Base-by-base conservation (phyloP, 2,888 invertebrate species). In the Antitype chi region DNA sequence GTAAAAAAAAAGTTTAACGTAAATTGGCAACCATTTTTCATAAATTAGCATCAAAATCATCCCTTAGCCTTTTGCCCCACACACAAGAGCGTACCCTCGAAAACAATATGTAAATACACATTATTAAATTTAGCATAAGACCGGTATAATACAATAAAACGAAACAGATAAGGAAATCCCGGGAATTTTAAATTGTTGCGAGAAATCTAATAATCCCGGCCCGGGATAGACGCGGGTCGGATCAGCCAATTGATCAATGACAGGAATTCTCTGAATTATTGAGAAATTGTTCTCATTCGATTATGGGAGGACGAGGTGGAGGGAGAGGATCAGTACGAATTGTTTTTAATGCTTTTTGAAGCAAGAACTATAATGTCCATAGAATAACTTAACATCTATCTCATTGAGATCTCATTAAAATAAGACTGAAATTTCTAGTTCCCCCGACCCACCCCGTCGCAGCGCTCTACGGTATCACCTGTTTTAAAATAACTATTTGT, bases 191-290 rank as follows among this genome's bases (percentile, higher is more conserved):
- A 92, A 92, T 91, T 90, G 88, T 91, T 90, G 85, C 87, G 88
- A 88, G 89, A 80, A 93, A 94, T 93, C 90, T 91, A 93, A 94
- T 93, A 93, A 93, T 92, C 90, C 81, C 82, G 74, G 87, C 79
- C 84, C 83, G 77, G 81, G 83, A 71, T 77, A 87, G 81, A 85
- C 81, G 88, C 85, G 89, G 89, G 80, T 89, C 83, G 89, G 89
- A 90, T 91, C 91, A 92, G 91, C 82, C 93, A 92, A 93, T 93
- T 93, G 91, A 92, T 92, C 91, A 92, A 89, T 92, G 93, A 90
- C 91, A 89, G 88, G 83, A 85, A 91, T 91, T 88, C 87, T 78
- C 89, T 87, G 90, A 90, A 91, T 91, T 92, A 93, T 90, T 85
- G 89, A 87, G 88, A 90, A 90, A 93, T 93, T 89, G 86, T 77